phyloP scores from a whole-genome alignment of 2,888 invertebrate species.

The Rhamphomyia laevipes region DNA sequence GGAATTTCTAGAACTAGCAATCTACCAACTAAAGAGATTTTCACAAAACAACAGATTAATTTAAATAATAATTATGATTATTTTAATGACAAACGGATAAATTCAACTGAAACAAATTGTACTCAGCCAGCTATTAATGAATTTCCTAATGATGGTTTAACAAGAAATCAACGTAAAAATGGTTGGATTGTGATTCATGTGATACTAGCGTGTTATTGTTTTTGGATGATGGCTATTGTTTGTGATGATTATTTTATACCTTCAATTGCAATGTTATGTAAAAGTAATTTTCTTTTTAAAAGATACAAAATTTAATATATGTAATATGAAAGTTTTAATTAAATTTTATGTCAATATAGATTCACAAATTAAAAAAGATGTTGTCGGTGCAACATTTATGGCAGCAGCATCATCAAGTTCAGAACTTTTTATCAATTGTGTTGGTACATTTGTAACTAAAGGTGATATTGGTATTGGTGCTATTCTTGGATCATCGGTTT shows the following conservation, averaged over 20 bases:
- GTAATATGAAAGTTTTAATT: not conserved
- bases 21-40: not conserved
- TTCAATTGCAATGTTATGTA: constrained; percentile 65
- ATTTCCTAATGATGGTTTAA: constrained; percentile 67
- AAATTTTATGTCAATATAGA: not conserved
- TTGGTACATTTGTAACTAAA: constrained; percentile 75
- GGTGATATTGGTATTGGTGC: constrained; percentile 76
- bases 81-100: not conserved
- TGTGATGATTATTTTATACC: constrained; percentile 89
- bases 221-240: constrained; percentile 64
- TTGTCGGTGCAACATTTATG: constrained; percentile 91
- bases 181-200: constrained; percentile 22
- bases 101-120: constrained; percentile 41
- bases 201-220: constrained; percentile 50
- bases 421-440: constrained; percentile 79
- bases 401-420: constrained; percentile 89
- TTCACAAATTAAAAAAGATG: constrained; percentile 42
- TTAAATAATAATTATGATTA: too few relatives aligned
- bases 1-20: not conserved
- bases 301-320: constrained; percentile 23
- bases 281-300: too few relatives aligned
- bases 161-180: constrained; percentile 47
- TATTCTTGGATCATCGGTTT: constrained; percentile 73
- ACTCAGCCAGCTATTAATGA: constrained; percentile 64
- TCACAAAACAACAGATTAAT: not conserved